Evolutionary conservation across 2,113 vertebrate genomes (phyloP), one percentile per base, ranked within the genome.

Genomic region (Malurus cyaneus): DNA sequence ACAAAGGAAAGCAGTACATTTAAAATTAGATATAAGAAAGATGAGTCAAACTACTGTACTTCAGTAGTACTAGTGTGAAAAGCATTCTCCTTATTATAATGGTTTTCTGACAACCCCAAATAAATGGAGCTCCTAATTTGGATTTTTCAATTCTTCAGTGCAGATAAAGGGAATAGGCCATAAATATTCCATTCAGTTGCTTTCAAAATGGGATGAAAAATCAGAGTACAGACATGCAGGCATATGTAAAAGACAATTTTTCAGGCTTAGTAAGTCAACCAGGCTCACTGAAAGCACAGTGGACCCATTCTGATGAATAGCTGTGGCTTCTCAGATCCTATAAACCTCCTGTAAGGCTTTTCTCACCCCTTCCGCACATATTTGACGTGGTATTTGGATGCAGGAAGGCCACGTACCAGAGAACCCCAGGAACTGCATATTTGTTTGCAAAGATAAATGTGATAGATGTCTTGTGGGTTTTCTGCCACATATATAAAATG

Each of bases 191-290:
- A 25, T 86, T 78, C 8, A 4, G 32, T 64, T 78, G 29, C 54
- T 67, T 92, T 78, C 78, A 85, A 93, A 94, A 66, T 14, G 13
- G 15, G 47, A n/a, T 60, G 52, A 56, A 94, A 86, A 89, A 84
- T 47, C 29, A 66, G 34, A 20, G 15, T 54, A 67, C 19, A 29
- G 28, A 25, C 46, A 77, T 31, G 70, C 14, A 59, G 21, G 71
- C 28, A 59, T 47, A 62, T 2, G 13, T n/a, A 79, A 88, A 60
- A 46, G 32, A 71, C 41, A 67, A 21, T 49, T 67, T 88, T 93
- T 92, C 65, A 79, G 66, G 39, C 50, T 88, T 79, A 61, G 28
- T 44, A 72, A 59, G 57, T 56, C 70, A 91, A 17, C 5, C 13
- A 54, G 56, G 17, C 14, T 81, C 53, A 15, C n/a, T 66, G 34